Evolutionary conservation across 2,113 vertebrate genomes (phyloP).

Genomic region (Aegithalos caudatus): DNA sequence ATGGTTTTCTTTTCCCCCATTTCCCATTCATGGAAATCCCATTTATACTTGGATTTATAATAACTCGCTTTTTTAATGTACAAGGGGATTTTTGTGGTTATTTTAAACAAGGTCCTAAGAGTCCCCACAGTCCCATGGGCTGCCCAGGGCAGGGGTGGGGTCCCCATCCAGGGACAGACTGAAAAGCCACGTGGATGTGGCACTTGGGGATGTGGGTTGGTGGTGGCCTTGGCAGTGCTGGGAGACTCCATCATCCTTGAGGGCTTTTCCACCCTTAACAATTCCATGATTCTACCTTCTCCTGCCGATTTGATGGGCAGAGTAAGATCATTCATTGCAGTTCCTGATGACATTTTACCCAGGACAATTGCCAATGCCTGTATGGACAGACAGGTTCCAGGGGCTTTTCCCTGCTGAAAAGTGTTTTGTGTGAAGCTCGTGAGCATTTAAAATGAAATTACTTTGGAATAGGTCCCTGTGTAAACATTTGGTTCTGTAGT

Average conservation of each 20-base stretch:
- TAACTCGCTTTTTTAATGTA: fast-evolving
- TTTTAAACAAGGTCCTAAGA: neutral
- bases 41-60: neutral
- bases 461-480: neutral
- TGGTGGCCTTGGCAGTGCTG: neutral
- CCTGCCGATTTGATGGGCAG: neutral
- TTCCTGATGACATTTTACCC: neutral
- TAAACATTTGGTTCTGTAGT: neutral
- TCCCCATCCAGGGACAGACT: neutral
- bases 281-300: neutral
- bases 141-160: neutral
- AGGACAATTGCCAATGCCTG: neutral
- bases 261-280: neutral
- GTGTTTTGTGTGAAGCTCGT: neutral
- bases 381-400: neutral
- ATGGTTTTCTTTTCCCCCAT: fast-evolving
- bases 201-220: neutral
- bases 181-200: neutral
- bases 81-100: neutral
- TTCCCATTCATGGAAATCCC: no score
- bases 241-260: neutral
- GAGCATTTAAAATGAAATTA: neutral
- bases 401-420: neutral
- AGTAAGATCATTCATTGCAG: neutral
- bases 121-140: neutral